Conservation (phyloP, 2,797 vertebrate genomes). For the Chaenodraco wilsoni region DNA sequence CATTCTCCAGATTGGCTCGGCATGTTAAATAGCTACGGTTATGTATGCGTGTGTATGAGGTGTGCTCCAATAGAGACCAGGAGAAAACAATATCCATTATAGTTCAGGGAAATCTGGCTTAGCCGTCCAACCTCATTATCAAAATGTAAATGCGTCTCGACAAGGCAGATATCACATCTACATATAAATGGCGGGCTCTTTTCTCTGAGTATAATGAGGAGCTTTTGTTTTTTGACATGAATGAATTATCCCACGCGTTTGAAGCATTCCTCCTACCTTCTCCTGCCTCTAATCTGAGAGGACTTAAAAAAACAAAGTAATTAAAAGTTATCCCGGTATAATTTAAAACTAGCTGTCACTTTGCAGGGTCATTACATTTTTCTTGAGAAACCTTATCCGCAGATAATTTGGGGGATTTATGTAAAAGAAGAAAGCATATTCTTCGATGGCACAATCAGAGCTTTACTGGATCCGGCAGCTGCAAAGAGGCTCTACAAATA, state of each 20-base stretch:
- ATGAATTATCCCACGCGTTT: conserved; percentile 65
- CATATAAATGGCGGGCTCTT: conserved; percentile 73
- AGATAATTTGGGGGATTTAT: conserved; percentile 44
- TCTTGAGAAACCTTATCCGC: conserved; percentile 51
- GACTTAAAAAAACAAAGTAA: conserved; percentile 42
- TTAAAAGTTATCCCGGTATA: conserved; percentile 66
- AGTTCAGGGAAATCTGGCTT: conserved; percentile 36
- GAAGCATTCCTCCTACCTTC: conserved; percentile 31
- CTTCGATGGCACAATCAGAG: conserved; percentile 35
- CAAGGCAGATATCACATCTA: conserved; percentile 71
- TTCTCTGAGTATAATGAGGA: conserved; percentile 66
- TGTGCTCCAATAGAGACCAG: conserved; percentile 20
- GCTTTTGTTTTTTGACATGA: conserved; percentile 53
- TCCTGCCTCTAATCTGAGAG: conserved; percentile 25
- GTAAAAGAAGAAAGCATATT: conserved; percentile 39
- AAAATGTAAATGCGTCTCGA: conserved; percentile 59
- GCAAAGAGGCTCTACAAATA: conserved; percentile 9
- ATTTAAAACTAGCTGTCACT: conserved; percentile 45
- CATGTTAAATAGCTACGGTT: background rate
- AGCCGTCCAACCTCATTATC: conserved; percentile 54
- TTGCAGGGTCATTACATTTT: conserved; percentile 40
- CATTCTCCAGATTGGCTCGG: conserved; percentile 6
- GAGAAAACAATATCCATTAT: conserved; percentile 24
- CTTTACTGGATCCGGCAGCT: conserved; percentile 15
- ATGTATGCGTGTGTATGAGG: conserved; percentile 11